Evolutionary conservation across 2,113 vertebrate genomes (phyloP), one percentile per base, ranked within the genome.

Genomic region (Brachyhypopomus gauderio): DNA sequence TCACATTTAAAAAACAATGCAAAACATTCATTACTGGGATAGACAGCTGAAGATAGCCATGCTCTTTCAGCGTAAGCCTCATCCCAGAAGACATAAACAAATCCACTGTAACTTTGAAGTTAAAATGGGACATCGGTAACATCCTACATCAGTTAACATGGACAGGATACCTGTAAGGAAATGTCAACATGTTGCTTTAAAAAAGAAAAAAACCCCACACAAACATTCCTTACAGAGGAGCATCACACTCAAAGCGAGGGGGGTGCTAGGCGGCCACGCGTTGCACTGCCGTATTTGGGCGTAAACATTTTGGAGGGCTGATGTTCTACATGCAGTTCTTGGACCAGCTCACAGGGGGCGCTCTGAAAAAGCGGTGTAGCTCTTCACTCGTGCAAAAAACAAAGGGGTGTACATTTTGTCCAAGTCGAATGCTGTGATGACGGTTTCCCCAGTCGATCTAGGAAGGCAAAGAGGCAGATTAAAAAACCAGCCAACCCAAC

Each of bases 321-420:
- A 59, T 71, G 79, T 85, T 79, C 79, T 48, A 34, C 64, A 60
- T 86, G 84, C 81, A 45, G 82, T 67, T 84, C 38, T 55, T 22
- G 41, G 0, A 4, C 62, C 52, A 55, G 52, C 87, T 95, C 92
- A 98, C 83, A 99, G 95, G 0, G 98, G 97, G 88, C 95, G 94
- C 87, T 98, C 96, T 0, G 97, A 98, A 87, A 94, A 94, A 0
- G 97, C 95, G n/a, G 96, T 99, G 87, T 96, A 99, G 90, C 97
- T 98, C 92, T 96, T 98, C 89, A 98, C 98, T 81, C 98, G 96
- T 88, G 96, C 95, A 87, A 99, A 99, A 91, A 94, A 94, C 92
- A 99, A 90, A 22, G 98, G 97, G 2, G 95, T 93, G 88, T 99
- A 99, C 96, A 96, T 99, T 91, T 95, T 96, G 93, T 99, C 96